These are phyloP conservation scores for Nasonia oneida DNA, from an alignment of 2,888 invertebrate genomes.

Conservation along the genomic window DNA sequence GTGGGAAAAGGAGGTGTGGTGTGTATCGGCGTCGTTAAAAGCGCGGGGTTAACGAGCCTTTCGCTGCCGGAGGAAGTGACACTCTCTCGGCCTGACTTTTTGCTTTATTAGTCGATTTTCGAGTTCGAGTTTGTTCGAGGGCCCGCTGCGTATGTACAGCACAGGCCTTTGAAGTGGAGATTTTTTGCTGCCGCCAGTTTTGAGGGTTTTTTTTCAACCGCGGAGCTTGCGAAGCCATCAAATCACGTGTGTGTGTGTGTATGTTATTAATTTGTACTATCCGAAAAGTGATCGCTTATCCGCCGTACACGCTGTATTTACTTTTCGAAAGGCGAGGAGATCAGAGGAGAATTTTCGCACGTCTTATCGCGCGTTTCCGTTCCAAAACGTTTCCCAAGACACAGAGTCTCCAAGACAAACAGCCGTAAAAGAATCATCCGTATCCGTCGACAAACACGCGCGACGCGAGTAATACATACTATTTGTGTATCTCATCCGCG, in stretches of 20 bases:
- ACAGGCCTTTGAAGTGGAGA: neutral
- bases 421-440: slow-evolving; percentile 15
- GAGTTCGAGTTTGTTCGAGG: slow-evolving; percentile 1
- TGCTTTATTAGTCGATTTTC: slow-evolving; percentile 22
- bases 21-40: slow-evolving; percentile 31
- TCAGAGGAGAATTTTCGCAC: neutral
- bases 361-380: slow-evolving; percentile 12
- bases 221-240: too few relatives aligned
- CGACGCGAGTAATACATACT: neutral
- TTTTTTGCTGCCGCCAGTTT: neutral
- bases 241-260: too few relatives aligned
- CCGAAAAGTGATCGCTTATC: too few relatives aligned
- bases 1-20: slow-evolving; percentile 35
- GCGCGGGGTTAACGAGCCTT: slow-evolving; percentile 46
- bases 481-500: neutral
- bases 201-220: neutral
- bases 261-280: too few relatives aligned
- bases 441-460: neutral
- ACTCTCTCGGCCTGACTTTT: neutral
- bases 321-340: too few relatives aligned
- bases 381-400: neutral
- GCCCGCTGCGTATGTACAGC: neutral
- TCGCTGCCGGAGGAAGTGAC: slow-evolving; percentile 22
- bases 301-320: too few relatives aligned
- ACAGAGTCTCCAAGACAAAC: slow-evolving; percentile 11